phyloP scores from a whole-genome alignment of 1,140 invertebrate genomes.

The Neelides sp. region DNA sequence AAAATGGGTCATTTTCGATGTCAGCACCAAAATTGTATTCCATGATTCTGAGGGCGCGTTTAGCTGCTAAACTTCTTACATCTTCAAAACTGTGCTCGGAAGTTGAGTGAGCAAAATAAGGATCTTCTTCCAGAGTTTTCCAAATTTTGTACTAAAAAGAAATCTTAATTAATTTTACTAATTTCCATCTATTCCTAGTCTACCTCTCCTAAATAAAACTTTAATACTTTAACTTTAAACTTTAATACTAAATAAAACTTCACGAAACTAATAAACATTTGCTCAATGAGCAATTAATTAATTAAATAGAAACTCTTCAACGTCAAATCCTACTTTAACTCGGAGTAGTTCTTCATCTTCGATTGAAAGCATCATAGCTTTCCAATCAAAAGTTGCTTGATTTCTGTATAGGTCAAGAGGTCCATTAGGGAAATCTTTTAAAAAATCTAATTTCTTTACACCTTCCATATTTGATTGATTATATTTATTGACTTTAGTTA shows the following conservation, averaged over 20 bases:
- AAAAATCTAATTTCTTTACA: not conserved
- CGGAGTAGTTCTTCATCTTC: conserved; percentile 56
- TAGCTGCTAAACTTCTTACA: conserved; percentile 45
- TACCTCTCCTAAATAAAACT: too few species aligned
- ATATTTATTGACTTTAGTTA: too few species aligned
- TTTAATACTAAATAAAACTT: too few species aligned
- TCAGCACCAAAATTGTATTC: conserved; percentile 53
- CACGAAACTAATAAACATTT: not conserved
- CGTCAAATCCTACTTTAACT: conserved; percentile 48
- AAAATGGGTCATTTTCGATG: too few species aligned
- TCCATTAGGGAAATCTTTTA: conserved; percentile 49
- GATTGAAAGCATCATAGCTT: conserved; percentile 55
- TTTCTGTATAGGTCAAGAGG: conserved; percentile 59
- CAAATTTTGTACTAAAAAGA: conserved; percentile 60
- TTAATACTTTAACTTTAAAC: too few species aligned
- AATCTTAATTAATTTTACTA: too few species aligned
- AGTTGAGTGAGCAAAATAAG: conserved; percentile 53
- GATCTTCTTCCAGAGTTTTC: conserved; percentile 64
- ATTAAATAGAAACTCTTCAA: not conserved
- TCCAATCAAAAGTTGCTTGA: conserved; percentile 63
- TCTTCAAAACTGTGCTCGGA: conserved; percentile 46
- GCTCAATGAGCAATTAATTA: too few species aligned
- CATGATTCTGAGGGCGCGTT: conserved; percentile 47
- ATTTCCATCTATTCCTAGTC: too few species aligned
- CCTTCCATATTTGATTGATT: not conserved